Base-by-base conservation (phyloP, 1,140 invertebrate genomes). In the Aplysia californica region DNA sequence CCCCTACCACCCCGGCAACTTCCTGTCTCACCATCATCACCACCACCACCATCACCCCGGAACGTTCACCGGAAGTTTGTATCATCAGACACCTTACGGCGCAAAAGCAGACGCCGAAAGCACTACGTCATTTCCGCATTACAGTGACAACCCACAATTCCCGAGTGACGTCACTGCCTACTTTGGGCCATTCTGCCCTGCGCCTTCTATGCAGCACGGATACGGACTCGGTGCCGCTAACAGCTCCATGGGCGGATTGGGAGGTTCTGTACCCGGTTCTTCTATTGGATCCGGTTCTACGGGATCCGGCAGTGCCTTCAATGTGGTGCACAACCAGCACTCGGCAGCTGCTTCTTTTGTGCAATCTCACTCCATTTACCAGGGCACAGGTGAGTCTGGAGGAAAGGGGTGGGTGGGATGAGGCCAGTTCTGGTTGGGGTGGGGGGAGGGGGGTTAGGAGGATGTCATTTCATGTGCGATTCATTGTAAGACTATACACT, bases 301-400 rank as follows among this genome's bases (percentile, higher is more conserved):
- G n/a, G 33, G 65, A n/a, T 35, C 67, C n/a, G 82, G 82, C 39
- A 86, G 85, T 79, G 87, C 87, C 10, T 88, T 88, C 61, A 87
- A 88, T 66, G 81, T 88, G 26, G 86, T 88, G 20, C 84, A 83
- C 58, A 83, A 82, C 73, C 70, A 38, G 21, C 35, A 36, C 39
- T 73, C 58, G 15, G 80, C 78, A 23, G 73, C 75, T 31, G 66
- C 76, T 21, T 58, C 33, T 15, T 73, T 69, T 50, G 21, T 41
- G 5, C 61, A 70, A 29, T 20, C 21, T n/a, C 39, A 70, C 29
- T 20, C 66, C 3, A 50, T 75, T 21, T 80, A 82, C 67, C 77
- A 69, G 33, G 76, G 50, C 21, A 36, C 66, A 78, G 81, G 78
- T 79, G n/a, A n/a, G n/a, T n/a, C n/a, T n/a, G n/a, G n/a, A n/a